Conservation (phyloP, 2,888 invertebrate genomes). For the Drosophila nr. perissopoda region DNA sequence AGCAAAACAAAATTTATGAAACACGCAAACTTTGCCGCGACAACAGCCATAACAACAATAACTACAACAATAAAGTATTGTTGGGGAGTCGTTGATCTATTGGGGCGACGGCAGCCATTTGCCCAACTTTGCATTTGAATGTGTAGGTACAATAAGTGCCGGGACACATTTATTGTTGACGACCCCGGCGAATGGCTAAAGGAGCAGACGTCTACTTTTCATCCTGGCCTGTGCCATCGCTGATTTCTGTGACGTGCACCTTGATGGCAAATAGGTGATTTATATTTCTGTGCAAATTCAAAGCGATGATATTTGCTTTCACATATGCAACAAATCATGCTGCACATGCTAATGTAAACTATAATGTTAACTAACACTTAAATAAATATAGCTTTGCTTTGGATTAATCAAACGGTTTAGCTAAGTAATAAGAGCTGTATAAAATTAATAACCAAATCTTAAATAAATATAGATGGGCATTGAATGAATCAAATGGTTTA, state of each 20-base stretch:
- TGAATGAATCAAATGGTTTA: not conserved
- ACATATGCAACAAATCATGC: constrained; percentile 13
- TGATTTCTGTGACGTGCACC: constrained; percentile 20
- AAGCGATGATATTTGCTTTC: constrained; percentile 17
- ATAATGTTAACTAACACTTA: not conserved
- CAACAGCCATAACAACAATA: constrained; percentile 39
- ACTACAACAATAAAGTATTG: constrained; percentile 30
- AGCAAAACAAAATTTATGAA: constrained; percentile 44
- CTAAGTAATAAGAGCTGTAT: not conserved
- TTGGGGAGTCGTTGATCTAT: constrained; percentile 68
- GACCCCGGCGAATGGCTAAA: constrained; percentile 1
- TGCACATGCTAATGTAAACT: not conserved
- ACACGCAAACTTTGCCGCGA: constrained; percentile 74
- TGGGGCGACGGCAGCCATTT: constrained; percentile 59
- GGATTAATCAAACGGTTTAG: not conserved
- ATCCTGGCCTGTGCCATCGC: constrained; percentile 17
- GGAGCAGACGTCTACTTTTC: constrained; percentile 19
- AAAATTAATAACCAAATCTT: not conserved
- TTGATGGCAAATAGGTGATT: constrained; percentile 31
- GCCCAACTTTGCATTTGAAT: constrained; percentile 42
- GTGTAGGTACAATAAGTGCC: constrained; percentile 69
- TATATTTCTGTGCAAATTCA: constrained; percentile 20
- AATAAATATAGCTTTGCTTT: not conserved
- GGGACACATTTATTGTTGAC: constrained; percentile 59
- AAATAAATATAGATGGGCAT: not conserved